Conservation (phyloP, 92 coral and sea anemone species). For the Actinernus sp. region DNA sequence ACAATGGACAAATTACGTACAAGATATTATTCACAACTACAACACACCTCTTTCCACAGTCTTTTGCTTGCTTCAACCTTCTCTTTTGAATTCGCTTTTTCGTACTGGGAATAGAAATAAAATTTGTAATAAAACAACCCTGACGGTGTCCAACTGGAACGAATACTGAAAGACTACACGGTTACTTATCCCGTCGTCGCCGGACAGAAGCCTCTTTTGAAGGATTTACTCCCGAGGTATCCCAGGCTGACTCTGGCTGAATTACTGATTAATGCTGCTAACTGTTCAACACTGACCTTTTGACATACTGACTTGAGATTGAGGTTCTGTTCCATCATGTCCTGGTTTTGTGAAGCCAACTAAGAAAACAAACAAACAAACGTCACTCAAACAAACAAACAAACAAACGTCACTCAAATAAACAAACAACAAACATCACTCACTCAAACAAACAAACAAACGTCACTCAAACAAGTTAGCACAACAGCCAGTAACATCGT, state of each 20-base stretch:
- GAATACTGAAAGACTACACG: no score
- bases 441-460: background rate
- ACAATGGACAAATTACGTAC: no score
- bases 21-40: background rate
- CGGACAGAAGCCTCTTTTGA: no score
- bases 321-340: conserved; percentile 76
- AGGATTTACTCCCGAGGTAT: no score
- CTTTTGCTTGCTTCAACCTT: conserved; percentile 64
- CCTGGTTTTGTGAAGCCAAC: conserved; percentile 84
- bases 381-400: no score
- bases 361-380: no score
- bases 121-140: no score
- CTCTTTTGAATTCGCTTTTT: conserved; percentile 74
- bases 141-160: no score
- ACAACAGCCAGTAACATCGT: no score
- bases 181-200: background rate
- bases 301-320: conserved; percentile 76
- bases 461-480: no score
- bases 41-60: conserved; percentile 81
- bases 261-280: background rate
- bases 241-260: background rate
- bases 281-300: conserved; percentile 41
- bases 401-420: background rate
- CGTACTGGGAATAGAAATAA: conserved; percentile 36
- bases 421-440: background rate